Conservation (phyloP, 35 echinoderm and acorn worm species). For the Lytechinus pictus region DNA sequence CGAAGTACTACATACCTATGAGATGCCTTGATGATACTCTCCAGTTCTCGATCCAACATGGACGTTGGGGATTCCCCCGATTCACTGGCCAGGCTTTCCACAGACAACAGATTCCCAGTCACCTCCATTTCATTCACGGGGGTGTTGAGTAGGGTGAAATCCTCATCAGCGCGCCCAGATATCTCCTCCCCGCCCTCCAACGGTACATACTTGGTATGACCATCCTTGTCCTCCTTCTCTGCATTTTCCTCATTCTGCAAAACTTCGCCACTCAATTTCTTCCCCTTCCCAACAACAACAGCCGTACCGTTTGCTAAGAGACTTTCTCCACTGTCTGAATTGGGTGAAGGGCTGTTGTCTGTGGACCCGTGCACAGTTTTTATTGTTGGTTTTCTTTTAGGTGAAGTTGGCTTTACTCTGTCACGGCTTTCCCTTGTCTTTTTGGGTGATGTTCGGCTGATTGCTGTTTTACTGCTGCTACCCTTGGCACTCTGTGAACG, state of each 20-base stretch:
- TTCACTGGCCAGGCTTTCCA: background rate
- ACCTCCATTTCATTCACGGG: conserved; percentile 66
- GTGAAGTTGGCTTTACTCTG: background rate
- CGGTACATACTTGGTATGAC: conserved; percentile 56
- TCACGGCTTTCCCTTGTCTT: background rate
- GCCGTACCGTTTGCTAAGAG: background rate
- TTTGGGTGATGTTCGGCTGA: conserved; percentile 11
- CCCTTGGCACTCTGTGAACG: conserved; percentile 22
- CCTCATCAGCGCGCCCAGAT: conserved; percentile 68
- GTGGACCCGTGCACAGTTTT: background rate
- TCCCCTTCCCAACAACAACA: background rate
- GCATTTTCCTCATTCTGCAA: conserved; percentile 37
- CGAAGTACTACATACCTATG: background rate
- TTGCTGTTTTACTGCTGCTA: background rate
- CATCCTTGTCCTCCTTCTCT: conserved; percentile 38
- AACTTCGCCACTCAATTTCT: background rate
- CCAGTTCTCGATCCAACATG: conserved; percentile 35
- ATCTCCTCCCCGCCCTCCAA: conserved; percentile 59
- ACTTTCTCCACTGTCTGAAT: conserved; percentile 1
- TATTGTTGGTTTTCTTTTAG: background rate
- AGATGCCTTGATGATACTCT: conserved; percentile 44
- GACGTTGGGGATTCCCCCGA: background rate
- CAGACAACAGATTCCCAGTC: conserved; percentile 50
- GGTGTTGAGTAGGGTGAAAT: conserved; percentile 60
- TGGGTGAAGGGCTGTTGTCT: background rate